A percentile compares a stretch with the other conserved stretches of the same genome.
Conservation (phyloP, 2,888 invertebrate genomes). For the Junonia oenone region DNA sequence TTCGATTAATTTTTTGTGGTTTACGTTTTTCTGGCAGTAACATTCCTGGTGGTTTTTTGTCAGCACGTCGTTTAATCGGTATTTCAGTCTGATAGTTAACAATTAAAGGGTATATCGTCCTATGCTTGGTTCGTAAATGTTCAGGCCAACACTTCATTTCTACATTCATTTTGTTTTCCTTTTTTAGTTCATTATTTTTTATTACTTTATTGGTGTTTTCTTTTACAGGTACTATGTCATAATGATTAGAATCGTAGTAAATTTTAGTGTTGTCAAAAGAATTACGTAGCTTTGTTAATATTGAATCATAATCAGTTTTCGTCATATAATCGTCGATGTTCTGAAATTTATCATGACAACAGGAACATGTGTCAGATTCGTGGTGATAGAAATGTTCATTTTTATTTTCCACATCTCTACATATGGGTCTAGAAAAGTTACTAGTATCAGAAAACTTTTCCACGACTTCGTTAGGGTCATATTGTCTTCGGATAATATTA, state of each 20-base stretch:
- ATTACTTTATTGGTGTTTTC: conserved; percentile 43
- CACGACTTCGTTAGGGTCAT: conserved; percentile 38
- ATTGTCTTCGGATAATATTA: conserved; percentile 49
- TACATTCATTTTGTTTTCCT: conserved; percentile 31
- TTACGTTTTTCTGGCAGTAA: not conserved
- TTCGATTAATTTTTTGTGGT: not conserved
- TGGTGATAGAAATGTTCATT: conserved; percentile 12
- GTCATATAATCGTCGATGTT: conserved; percentile 47
- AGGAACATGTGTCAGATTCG: conserved; percentile 54
- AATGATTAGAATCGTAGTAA: conserved; percentile 56
- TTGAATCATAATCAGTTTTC: conserved; percentile 22
- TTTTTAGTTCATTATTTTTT: conserved; percentile 36
- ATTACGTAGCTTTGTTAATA: conserved; percentile 20
- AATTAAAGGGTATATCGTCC: conserved; percentile 26
- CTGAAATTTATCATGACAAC: conserved; percentile 50
- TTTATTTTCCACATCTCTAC: conserved; percentile 41
- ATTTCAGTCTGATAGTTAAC: conserved; percentile 34
- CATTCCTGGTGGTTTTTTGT: not conserved
- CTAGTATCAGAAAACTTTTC: conserved; percentile 44
- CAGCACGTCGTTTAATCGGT: conserved; percentile 4
- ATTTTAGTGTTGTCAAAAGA: conserved; percentile 32
- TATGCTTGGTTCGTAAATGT: conserved; percentile 35
- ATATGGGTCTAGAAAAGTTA: conserved; percentile 53
- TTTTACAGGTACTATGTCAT: conserved; percentile 61
- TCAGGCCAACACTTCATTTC: conserved; percentile 39